phyloP scores from a whole-genome alignment of 2,888 invertebrate species.

The Anthoptus insignis region DNA sequence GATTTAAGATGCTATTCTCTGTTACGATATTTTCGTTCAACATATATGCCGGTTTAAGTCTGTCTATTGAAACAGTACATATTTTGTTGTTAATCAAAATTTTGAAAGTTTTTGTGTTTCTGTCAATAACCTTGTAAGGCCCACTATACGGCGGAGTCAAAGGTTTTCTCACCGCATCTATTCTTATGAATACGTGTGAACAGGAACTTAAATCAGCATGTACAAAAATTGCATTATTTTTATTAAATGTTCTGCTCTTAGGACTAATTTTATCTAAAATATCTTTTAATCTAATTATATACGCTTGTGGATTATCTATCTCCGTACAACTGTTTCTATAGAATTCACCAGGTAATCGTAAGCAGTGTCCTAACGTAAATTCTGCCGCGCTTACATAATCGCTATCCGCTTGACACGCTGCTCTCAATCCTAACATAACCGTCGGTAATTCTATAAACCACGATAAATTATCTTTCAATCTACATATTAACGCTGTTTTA shows the following conservation, averaged over 20 bases:
- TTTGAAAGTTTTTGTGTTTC: slow-evolving; percentile 8
- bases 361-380: no score
- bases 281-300: slow-evolving; percentile 3
- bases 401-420: neutral
- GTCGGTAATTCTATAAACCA: slow-evolving; percentile 11
- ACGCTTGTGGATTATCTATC: neutral
- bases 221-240: slow-evolving; percentile 15
- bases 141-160: slow-evolving; percentile 2
- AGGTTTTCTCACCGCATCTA: slow-evolving; percentile 19
- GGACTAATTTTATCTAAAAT: slow-evolving; percentile 2
- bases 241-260: slow-evolving; percentile 1
- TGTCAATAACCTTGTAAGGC: neutral
- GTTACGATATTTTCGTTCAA: slow-evolving; percentile 4
- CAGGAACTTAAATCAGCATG: slow-evolving; percentile 22
- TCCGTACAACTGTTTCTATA: neutral
- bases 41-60: slow-evolving; percentile 17
- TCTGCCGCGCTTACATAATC: slow-evolving; percentile 4
- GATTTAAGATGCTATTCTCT: no score
- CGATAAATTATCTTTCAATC: neutral
- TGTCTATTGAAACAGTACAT: slow-evolving; percentile 19
- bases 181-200: slow-evolving; percentile 19
- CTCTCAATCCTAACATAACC: neutral
- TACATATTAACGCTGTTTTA: slow-evolving; percentile 4
- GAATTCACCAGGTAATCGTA: slow-evolving; percentile 17
- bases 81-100: slow-evolving; percentile 7